Percentiles rank a stretch among this genome's conserved stretches.
Evolutionary conservation across 2,797 vertebrate species (phyloP).

Genomic region (Ceyx erithaca): DNA sequence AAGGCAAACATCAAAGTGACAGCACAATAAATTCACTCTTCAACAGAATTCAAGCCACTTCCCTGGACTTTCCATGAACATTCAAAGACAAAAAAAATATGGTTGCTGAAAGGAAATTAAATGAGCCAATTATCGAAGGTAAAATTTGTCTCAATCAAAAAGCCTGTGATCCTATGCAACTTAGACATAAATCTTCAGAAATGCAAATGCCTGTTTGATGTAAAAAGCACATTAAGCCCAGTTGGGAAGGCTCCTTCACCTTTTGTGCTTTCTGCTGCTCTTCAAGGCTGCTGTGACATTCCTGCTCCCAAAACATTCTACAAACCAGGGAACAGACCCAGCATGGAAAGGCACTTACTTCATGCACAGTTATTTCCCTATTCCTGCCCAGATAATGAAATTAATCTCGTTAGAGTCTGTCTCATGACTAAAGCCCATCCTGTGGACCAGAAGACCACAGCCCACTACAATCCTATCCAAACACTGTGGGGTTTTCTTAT

Average conservation of each 20-base stretch:
- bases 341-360: neutral
- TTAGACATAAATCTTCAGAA: neutral
- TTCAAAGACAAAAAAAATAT: neutral
- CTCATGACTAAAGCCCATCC: neutral
- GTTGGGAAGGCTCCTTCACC: neutral
- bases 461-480: neutral
- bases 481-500: neutral
- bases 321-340: neutral
- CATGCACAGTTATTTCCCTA: neutral
- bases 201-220: neutral
- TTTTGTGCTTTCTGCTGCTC: fast-evolving
- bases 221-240: neutral
- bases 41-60: neutral
- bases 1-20: neutral
- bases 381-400: neutral
- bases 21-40: neutral
- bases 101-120: neutral
- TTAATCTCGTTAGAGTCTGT: neutral
- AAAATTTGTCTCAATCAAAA: neutral
- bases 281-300: neutral
- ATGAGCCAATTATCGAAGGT: neutral
- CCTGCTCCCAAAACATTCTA: neutral
- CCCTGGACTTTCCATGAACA: neutral
- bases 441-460: neutral
- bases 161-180: neutral